Conservation (phyloP, 1,140 invertebrate genomes). For the Platorchestia sp. region DNA sequence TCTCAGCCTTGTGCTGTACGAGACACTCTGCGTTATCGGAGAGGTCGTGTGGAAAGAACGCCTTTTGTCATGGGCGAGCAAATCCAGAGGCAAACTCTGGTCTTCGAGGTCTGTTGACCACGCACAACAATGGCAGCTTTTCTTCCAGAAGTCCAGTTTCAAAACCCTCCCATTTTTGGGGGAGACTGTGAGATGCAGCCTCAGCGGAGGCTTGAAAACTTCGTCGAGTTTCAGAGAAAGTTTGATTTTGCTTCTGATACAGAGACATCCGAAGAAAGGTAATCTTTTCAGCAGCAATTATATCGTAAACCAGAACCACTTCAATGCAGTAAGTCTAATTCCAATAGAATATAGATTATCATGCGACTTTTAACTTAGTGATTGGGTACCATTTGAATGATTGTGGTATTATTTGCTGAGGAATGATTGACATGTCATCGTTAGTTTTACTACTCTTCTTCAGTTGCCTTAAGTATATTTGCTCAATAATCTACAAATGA, state of each 20-base stretch:
- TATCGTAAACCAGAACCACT: not conserved
- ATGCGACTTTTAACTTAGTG: too few relatives aligned
- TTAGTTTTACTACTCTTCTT: too few relatives aligned
- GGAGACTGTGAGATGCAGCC: not conserved
- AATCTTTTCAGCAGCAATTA: not conserved
- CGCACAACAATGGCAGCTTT: slow-evolving; percentile 27
- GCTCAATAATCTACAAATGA: too few relatives aligned
- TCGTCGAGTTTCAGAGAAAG: not conserved
- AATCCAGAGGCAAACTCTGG: not conserved
- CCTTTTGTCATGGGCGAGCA: slow-evolving; percentile 27
- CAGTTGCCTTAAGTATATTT: too few relatives aligned
- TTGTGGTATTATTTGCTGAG: too few relatives aligned
- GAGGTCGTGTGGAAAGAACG: slow-evolving; percentile 22
- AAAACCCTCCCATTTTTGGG: slow-evolving; percentile 3
- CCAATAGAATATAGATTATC: not conserved
- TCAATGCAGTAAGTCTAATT: not conserved
- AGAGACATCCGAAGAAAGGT: not conserved
- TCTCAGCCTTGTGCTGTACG: not conserved
- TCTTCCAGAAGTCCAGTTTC: not conserved
- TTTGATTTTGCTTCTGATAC: not conserved
- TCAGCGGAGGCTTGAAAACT: not conserved
- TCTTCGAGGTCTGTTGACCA: not conserved
- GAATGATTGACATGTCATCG: too few relatives aligned
- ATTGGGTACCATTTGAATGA: too few relatives aligned
- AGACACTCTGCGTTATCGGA: not conserved